Base-by-base conservation (phyloP, 2,797 vertebrate species). In the Sylvilagus floridanus region DNA sequence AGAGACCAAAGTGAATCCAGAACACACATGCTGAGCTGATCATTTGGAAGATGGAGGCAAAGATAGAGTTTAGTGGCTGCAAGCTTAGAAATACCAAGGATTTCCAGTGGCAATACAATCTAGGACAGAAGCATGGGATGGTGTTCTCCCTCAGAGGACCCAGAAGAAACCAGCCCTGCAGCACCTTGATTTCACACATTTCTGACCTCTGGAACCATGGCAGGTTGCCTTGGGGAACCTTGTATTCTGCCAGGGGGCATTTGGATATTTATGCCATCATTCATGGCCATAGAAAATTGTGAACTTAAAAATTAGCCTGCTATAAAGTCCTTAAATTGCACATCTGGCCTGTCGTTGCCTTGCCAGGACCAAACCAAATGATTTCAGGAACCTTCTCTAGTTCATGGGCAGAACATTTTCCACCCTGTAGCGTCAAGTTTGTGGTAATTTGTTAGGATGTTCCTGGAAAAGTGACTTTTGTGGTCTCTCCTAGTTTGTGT, bases 81-180 rank as follows among this genome's bases (percentile, higher is more conserved):
- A 90, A 93, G 75, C 21, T 75, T 94, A 91, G 47, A n/a, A 95
- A 47, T 68, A 14, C 12, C 24, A 77, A n/a, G 7, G 37, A 86
- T 57, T 85, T 32, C 60, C 28, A 5, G 54, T 4, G 65, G 37
- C n/a, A n/a, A 4, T 63, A 42, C 26, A 79, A 24, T 60, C 42
- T 47, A 47, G 42, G 54, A 57, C 4, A 21, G 54, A 57, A 47
- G 32, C 42, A 47, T 52, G 21, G 19, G 60, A 65, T 26, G 78
- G 11, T 35, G 88, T 77, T 75, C 69, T 47, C 42, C 42, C 42
- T 73, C 24, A 77, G 73, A 84, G 24, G 5, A 2, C 88, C 26
- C 65, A 68, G 69, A 73, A 87, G 28, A 77, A 95, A 26, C 54
- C 62, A 82, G 17, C 37, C n/a, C 10, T 35, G 47, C 30, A 14